These are phyloP conservation scores for Xiphydria camelus DNA, from an alignment of 2,888 invertebrate species.

Conservation along the genomic window DNA sequence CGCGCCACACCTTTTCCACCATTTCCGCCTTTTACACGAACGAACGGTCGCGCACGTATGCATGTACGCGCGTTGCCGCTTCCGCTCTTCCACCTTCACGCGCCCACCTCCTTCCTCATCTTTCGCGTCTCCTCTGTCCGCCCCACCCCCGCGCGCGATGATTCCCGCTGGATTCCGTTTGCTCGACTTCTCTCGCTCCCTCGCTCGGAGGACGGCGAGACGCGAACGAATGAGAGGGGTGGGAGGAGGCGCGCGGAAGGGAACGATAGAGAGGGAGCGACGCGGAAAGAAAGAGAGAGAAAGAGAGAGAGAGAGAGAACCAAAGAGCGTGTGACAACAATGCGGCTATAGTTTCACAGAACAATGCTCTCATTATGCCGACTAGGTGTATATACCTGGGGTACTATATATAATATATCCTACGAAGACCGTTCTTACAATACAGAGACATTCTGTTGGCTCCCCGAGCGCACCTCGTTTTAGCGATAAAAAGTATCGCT, in stretches of 20 bases:
- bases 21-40: slow-evolving; percentile 3
- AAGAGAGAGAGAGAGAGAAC: slow-evolving; percentile 17
- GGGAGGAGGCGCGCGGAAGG: neutral
- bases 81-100: neutral
- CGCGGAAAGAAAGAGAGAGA: neutral
- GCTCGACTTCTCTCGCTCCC: neutral
- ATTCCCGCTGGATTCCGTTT: neutral
- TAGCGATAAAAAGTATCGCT: slow-evolving; percentile 31
- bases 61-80: neutral
- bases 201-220: neutral
- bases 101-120: neutral
- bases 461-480: slow-evolving; percentile 22
- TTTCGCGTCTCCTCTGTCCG: neutral
- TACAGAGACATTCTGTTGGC: slow-evolving; percentile 34
- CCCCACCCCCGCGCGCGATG: neutral
- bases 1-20: no score
- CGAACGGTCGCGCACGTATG: neutral
- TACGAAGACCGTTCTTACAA: slow-evolving; percentile 34
- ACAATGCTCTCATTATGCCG: slow-evolving; percentile 54
- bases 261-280: neutral
- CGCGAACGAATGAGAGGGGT: neutral
- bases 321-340: slow-evolving; percentile 46
- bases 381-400: slow-evolving; percentile 37
- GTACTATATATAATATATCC: slow-evolving; percentile 14
- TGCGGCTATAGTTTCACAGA: slow-evolving; percentile 52